Evolutionary conservation across 1,140 invertebrate species (phyloP).

Genomic region (Ctenoplectra terminalis): DNA sequence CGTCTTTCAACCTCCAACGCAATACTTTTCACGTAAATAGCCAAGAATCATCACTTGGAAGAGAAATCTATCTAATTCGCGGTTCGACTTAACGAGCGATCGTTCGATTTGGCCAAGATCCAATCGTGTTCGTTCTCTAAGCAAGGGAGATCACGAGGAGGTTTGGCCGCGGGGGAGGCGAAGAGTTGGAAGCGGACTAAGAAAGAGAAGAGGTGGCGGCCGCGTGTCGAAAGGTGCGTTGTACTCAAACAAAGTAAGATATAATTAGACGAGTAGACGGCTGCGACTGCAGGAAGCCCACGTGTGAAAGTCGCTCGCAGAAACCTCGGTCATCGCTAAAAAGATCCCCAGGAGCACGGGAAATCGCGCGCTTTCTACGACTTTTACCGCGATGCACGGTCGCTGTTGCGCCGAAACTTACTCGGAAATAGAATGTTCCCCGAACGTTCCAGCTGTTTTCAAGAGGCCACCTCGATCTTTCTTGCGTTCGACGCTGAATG

Average conservation of each 20-base stretch:
- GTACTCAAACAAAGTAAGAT: constrained; percentile 83
- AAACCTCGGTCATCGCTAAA: constrained; percentile 66
- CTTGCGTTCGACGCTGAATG: neutral
- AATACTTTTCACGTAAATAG: too few relatives aligned
- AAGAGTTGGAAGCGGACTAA: constrained; percentile 53
- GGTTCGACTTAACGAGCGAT: constrained; percentile 71
- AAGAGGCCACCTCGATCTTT: neutral
- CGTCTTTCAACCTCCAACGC: too few relatives aligned
- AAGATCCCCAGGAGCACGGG: constrained; percentile 54
- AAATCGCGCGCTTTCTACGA: constrained; percentile 65
- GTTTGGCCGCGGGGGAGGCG: constrained; percentile 1
- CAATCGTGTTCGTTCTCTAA: constrained; percentile 55
- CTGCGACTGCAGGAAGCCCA: constrained; percentile 64
- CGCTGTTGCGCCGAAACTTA: constrained; percentile 42
- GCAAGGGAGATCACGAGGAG: neutral
- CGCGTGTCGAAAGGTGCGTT: constrained; percentile 81
- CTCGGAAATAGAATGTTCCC: constrained; percentile 60
- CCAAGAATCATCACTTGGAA: neutral
- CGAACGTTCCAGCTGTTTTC: constrained; percentile 37
- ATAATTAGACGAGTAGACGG: constrained; percentile 78
- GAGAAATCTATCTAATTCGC: constrained; percentile 67
- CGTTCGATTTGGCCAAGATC: constrained; percentile 75
- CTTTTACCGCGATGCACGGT: constrained; percentile 16
- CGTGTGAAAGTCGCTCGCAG: constrained; percentile 67
- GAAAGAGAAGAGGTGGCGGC: constrained; percentile 60